phyloP scores from a whole-genome alignment of 2,113 vertebrate species.

The Puntigrus tetrazona region DNA sequence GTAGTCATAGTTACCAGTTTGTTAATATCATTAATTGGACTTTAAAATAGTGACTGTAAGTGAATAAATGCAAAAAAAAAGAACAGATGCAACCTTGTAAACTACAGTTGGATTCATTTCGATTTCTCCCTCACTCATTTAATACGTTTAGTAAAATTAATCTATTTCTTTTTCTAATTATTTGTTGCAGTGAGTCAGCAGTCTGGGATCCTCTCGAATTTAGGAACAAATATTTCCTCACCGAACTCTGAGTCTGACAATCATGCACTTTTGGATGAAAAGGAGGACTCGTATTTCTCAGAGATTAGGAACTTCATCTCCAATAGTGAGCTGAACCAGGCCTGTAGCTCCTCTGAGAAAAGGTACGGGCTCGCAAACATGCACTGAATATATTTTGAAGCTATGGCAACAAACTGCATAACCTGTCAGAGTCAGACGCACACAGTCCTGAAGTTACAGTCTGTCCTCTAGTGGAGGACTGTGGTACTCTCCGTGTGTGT shows the following conservation, averaged over 20 bases:
- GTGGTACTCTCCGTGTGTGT: neutral
- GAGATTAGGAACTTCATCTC: conserved; percentile 99
- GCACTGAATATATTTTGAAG: conserved; percentile 33
- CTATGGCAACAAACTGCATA: conserved; percentile 41
- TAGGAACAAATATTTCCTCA: conserved; percentile 84
- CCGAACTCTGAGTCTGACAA: conserved; percentile 99
- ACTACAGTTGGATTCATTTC: neutral
- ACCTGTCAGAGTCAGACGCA: neutral
- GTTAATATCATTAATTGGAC: no score
- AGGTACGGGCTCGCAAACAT: conserved; percentile 72
- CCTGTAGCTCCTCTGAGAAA: conserved; percentile 86
- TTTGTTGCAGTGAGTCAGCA: conserved; percentile 90
- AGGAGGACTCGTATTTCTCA: conserved; percentile 98
- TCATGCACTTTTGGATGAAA: conserved; percentile 99
- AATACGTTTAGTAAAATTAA: conserved; percentile 19
- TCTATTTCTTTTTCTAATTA: conserved; percentile 41
- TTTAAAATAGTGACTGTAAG: no score
- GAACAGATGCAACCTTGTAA: neutral
- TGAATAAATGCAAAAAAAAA: neutral
- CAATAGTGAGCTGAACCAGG: conserved; percentile 93
- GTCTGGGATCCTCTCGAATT: conserved; percentile 90
- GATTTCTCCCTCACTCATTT: neutral
- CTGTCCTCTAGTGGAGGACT: conserved; percentile 41
- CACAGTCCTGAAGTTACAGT: neutral
- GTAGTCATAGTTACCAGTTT: no score